Base-by-base conservation (phyloP, 2,888 invertebrate species). In the Melinopterus prodromus region DNA sequence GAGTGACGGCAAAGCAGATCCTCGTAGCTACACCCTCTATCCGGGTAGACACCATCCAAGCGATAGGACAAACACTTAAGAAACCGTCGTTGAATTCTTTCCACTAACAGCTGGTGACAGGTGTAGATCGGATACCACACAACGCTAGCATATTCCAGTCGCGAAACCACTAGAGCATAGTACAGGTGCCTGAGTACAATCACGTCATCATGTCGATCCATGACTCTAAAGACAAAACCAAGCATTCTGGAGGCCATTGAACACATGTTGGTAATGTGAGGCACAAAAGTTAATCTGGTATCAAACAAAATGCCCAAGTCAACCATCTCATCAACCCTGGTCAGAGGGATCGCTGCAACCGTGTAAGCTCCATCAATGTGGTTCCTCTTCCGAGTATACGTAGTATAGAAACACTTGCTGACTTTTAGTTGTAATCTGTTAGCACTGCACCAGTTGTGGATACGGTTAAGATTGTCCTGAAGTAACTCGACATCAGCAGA, bases 101-200 rank as follows among this genome's bases (percentile, higher is more conserved):
- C 53, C 7, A 53, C 53, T 12, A 53, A 9, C 53, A 53, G 53
- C 12, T 53, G 53, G 53, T 53, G 53, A 12, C 53, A 53, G 12
- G 53, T 12, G 53, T 74, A 72, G 14, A 72, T 3, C 6, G 15
- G 16, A 72, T 72, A 72, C 72, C 72, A 72, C 5, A 72, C 72
- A 6, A 16, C 16, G 14, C 26, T 5, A 4, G 16, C 16, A 72
- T 72, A 72, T n/a, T 72, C 72, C 15, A 72, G 36, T 26, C 36
- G 15, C n/a, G n/a, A n/a, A n/a, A n/a, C n/a, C n/a, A n/a, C n/a
- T n/a, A n/a, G n/a, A n/a, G n/a, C n/a, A n/a, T n/a, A n/a, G n/a
- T n/a, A n/a, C n/a, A n/a, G n/a, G n/a, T n/a, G n/a, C n/a, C n/a
- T n/a, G n/a, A n/a, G n/a, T n/a, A n/a, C n/a, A n/a, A n/a, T n/a